These are phyloP conservation scores for Centruroides sculpturatus DNA, from an alignment of 1,140 invertebrate species.

Conservation along the genomic window DNA sequence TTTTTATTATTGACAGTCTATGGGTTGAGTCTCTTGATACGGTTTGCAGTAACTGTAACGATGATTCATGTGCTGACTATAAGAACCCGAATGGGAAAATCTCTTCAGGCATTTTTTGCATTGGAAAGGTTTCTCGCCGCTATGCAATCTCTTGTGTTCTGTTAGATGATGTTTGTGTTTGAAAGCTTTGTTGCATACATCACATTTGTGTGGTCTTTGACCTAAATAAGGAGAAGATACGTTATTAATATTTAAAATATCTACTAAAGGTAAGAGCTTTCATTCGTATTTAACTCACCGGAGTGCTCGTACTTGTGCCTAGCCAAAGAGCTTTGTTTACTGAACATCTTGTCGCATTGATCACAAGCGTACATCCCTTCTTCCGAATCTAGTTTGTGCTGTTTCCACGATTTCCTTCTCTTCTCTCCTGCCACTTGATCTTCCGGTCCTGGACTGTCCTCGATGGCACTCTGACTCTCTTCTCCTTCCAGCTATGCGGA, in stretches of 20 bases:
- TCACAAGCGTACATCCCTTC: constrained; percentile 71
- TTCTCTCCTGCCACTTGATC: constrained; percentile 18
- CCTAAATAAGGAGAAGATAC: constrained; percentile 45
- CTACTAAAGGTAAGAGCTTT: background rate
- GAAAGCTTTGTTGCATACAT: constrained; percentile 96
- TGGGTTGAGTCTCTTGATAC: constrained; percentile 29
- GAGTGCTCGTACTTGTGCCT: constrained; percentile 99
- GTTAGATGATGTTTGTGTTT: constrained; percentile 99
- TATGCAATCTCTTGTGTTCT: constrained; percentile 96
- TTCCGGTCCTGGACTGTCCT: constrained; percentile 16
- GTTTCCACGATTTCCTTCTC: constrained; percentile 29
- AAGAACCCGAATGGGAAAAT: constrained; percentile 98
- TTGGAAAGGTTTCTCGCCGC: constrained; percentile 96
- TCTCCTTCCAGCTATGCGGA: constrained; percentile 1
- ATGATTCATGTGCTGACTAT: constrained; percentile 99
- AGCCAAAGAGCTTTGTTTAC: constrained; percentile 94
- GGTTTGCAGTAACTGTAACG: constrained; percentile 94
- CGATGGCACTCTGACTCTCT: constrained; percentile 14
- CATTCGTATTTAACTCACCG: constrained; percentile 47
- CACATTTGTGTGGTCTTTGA: constrained; percentile 94
- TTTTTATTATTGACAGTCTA: too few species aligned
- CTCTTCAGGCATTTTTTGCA: constrained; percentile 97
- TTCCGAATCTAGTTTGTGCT: constrained; percentile 30
- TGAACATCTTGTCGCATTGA: constrained; percentile 97
- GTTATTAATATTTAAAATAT: background rate